phyloP scores from a whole-genome alignment of 2,888 invertebrate genomes.

The Tenthredo amoena region DNA sequence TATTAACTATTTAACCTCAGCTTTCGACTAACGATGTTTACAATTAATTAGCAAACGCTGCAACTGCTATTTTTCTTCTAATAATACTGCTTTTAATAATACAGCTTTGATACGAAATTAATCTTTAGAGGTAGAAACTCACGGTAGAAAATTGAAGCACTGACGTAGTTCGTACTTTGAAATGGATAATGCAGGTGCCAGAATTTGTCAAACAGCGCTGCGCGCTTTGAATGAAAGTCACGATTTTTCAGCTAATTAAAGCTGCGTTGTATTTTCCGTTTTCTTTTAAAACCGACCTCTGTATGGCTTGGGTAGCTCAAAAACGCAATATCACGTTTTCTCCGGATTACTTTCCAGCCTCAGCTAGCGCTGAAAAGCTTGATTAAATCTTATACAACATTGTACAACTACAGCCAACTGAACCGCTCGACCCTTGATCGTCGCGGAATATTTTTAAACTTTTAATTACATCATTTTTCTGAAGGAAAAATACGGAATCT shows the following conservation, averaged over 20 bases:
- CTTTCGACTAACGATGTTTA: neutral
- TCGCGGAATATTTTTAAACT: constrained; percentile 33
- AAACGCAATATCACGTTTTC: neutral
- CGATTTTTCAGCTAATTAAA: neutral
- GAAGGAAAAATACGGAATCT: neutral
- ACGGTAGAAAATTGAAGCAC: neutral
- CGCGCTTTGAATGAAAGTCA: neutral
- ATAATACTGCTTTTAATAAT: neutral
- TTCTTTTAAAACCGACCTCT: neutral
- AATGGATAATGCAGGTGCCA: neutral
- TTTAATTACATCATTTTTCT: constrained; percentile 25
- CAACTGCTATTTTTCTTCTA: neutral
- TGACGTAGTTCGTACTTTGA: neutral
- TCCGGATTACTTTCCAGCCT: neutral
- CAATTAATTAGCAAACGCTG: neutral
- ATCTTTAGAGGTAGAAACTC: neutral
- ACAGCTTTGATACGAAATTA: neutral
- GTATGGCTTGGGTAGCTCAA: neutral
- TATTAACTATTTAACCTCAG: constrained; percentile 13
- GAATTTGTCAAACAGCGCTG: neutral
- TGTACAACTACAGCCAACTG: neutral
- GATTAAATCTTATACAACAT: constrained; percentile 12
- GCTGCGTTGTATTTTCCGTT: neutral
- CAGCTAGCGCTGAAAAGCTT: neutral
- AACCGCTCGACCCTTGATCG: neutral